Base-by-base conservation (phyloP, 2,888 invertebrate genomes). In the Papilio demoleus region DNA sequence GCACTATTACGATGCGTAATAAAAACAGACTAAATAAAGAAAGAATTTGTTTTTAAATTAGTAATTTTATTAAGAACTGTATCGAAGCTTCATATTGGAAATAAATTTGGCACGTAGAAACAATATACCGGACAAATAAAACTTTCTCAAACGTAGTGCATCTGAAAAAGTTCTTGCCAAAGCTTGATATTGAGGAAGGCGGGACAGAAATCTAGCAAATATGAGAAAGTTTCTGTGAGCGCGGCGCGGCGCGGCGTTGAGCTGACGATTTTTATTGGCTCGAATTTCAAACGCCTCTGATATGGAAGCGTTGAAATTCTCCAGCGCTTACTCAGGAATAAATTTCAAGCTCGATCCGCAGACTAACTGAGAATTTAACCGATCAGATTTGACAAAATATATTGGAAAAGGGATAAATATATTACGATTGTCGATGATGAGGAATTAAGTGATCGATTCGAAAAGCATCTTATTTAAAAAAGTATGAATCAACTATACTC, bases 141-240 rank as follows among this genome's bases (percentile, higher is more conserved):
- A 50, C 24, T 27, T 50, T 50, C 24, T 27, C 27, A 27, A 50
- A 50, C 24, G 24, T 14, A 24, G 14, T 27, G 50, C 24, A 50
- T 27, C 12, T 27, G 50, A 27, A 27, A 50, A 14, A 27, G 50
- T 27, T 53, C 50, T n/a, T 14, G 50, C 50, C 27, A 27, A 24
- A 24, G 27, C 53, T 14, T 27, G 53, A 24, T 53, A 53, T 53
- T 27, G 53, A 27, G n/a, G 53, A 27, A 27, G 27, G 53, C 53
- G 53, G 53, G 22, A 50, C 50, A 62, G 45, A 65, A 65, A 40
- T 56, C 53, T 56, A 27, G 64, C 64, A 36, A 65, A 65, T 56
- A 56, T 65, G 38, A 65, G 56, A 65, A 64, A 65, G 56, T 65
- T 56, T 56, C 47, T 22, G n/a, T n/a, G n/a, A n/a, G n/a, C 22